phyloP scores from a whole-genome alignment of 2,888 invertebrate genomes.

The Megastigmus dorsalis region DNA sequence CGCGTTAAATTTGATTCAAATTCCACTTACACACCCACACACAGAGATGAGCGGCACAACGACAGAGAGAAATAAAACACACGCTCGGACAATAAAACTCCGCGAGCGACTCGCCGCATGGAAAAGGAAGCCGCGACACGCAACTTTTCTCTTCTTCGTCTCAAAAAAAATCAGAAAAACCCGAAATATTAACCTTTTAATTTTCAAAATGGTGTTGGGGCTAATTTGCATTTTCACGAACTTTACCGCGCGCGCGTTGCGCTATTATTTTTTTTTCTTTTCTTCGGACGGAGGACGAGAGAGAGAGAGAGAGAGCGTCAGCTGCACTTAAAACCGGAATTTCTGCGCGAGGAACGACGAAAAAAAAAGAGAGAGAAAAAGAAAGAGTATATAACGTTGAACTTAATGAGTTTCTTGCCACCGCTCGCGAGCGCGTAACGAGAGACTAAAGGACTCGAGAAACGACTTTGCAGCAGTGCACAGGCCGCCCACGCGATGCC shows the following conservation, averaged over 20 bases:
- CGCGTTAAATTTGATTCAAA: too few species aligned
- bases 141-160: too few species aligned
- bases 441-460: neutral
- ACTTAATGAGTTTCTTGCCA: constrained; percentile 28
- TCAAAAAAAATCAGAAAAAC: too few species aligned
- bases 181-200: neutral
- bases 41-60: too few species aligned
- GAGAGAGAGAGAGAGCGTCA: neutral
- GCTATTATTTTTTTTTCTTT: too few species aligned
- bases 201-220: neutral
- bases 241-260: neutral
- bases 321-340: constrained; percentile 11
- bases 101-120: too few species aligned
- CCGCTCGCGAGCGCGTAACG: too few species aligned
- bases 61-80: too few species aligned
- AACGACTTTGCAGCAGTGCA: neutral
- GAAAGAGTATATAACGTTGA: too few species aligned
- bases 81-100: too few species aligned
- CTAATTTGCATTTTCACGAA: constrained; percentile 21
- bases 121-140: too few species aligned
- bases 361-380: neutral
- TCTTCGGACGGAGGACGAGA: neutral
- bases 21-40: too few species aligned
- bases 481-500: neutral
- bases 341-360: neutral